Evolutionary conservation across 2,888 invertebrate genomes (phyloP).

Genomic region (Luffia ferchaultella): DNA sequence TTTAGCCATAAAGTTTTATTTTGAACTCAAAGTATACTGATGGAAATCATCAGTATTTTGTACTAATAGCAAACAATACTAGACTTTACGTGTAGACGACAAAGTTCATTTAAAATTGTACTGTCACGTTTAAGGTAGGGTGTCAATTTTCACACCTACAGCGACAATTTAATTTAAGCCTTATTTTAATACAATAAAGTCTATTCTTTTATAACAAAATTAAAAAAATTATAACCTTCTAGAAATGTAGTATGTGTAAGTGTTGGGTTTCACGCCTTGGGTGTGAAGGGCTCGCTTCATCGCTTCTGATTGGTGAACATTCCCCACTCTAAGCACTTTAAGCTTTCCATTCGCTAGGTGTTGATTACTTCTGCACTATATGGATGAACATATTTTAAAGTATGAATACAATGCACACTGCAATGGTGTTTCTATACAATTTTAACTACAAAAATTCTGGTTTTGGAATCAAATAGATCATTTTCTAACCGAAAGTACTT

Average conservation of each 20-base stretch:
- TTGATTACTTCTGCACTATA: conserved; percentile 30
- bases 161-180: conserved; percentile 17
- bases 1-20: too few species aligned
- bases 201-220: conserved; percentile 12
- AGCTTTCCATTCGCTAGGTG: conserved; percentile 25
- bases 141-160: conserved; percentile 61
- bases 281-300: conserved; percentile 51
- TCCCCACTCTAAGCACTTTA: conserved; percentile 14
- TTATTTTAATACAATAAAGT: conserved; percentile 6
- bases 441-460: too few species aligned
- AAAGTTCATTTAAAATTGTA: too few species aligned
- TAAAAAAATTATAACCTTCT: conserved; percentile 19
- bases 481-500: too few species aligned
- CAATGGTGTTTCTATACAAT: background rate
- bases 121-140: conserved; percentile 19
- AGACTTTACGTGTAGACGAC: background rate
- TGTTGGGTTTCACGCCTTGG: conserved; percentile 60
- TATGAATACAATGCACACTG: background rate
- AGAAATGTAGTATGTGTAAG: conserved; percentile 26
- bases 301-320: conserved; percentile 38
- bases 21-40: too few species aligned
- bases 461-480: too few species aligned
- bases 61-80: background rate
- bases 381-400: background rate
- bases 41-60: too few species aligned